Evolutionary conservation across 2,113 vertebrate genomes (phyloP).

Genomic region (Stomatorhinus ivindoensis): DNA sequence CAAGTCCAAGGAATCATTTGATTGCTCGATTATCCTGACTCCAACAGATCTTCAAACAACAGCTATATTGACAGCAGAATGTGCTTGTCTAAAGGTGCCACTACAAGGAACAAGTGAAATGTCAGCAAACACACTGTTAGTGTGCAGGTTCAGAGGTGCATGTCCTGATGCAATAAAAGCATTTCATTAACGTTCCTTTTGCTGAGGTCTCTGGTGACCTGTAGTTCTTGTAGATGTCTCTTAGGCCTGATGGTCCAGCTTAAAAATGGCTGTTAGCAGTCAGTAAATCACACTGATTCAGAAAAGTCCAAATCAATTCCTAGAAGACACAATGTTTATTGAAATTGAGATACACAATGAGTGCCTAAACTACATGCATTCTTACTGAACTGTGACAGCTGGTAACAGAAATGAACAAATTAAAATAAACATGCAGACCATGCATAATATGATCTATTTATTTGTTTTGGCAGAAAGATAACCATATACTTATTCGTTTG

Average conservation of each 20-base stretch:
- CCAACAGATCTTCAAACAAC: background rate
- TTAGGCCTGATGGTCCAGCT: background rate
- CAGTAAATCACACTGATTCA: background rate
- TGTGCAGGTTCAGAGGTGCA: background rate
- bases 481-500: background rate
- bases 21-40: background rate
- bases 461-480: background rate
- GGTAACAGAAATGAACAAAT: background rate
- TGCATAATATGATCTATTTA: background rate
- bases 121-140: background rate
- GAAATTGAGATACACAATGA: background rate
- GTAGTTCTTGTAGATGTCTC: background rate
- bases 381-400: constrained; percentile 1
- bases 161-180: background rate
- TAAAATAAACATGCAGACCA: background rate
- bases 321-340: background rate
- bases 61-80: background rate
- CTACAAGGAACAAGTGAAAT: background rate
- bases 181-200: background rate
- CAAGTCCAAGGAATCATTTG: background rate
- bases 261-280: background rate
- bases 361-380: background rate
- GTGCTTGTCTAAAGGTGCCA: background rate
- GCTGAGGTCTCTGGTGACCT: background rate
- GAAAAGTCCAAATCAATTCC: background rate